Conservation (phyloP, 1,140 invertebrate species). For the Hypothenemus hampei region DNA sequence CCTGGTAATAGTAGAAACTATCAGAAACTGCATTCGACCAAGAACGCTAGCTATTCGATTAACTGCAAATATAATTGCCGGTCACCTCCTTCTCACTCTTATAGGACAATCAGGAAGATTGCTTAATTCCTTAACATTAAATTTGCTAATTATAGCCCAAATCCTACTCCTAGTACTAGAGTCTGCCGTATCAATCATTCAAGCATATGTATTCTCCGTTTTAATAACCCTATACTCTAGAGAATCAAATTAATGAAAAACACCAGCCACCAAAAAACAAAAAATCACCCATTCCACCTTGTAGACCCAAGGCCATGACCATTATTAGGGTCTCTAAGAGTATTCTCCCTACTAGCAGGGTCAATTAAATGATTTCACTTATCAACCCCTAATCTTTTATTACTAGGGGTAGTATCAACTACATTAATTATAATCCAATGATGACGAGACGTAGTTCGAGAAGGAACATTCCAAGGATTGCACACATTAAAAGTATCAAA, state of each 20-base stretch:
- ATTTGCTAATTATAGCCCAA: conserved; percentile 48
- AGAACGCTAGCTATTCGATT: conserved; percentile 58
- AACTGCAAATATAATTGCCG: conserved; percentile 65
- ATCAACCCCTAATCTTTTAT: conserved; percentile 46
- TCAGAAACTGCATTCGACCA: conserved; percentile 59
- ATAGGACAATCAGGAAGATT: conserved; percentile 47
- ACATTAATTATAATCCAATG: conserved; percentile 54
- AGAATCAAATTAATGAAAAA: conserved; percentile 45
- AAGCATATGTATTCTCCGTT: conserved; percentile 41
- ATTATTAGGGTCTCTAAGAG: conserved; percentile 46
- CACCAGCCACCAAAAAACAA: conserved; percentile 41
- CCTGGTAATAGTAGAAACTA: conserved; percentile 56
- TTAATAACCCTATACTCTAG: conserved; percentile 43
- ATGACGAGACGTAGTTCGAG: conserved; percentile 59
- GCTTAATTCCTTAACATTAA: conserved; percentile 40
- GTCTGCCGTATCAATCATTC: conserved; percentile 37
- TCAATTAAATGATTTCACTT: conserved; percentile 51
- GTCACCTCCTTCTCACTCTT: conserved; percentile 56
- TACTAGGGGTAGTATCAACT: conserved; percentile 46
- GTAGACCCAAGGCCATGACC: conserved; percentile 55
- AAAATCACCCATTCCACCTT: conserved; percentile 52
- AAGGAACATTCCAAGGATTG: conserved; percentile 53
- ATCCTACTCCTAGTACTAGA: conserved; percentile 48
- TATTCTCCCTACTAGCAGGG: conserved; percentile 46
- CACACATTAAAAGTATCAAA: conserved; percentile 47